Conservation (phyloP, 2,113 vertebrate species). For the Tympanuchus pallidicinctus region DNA sequence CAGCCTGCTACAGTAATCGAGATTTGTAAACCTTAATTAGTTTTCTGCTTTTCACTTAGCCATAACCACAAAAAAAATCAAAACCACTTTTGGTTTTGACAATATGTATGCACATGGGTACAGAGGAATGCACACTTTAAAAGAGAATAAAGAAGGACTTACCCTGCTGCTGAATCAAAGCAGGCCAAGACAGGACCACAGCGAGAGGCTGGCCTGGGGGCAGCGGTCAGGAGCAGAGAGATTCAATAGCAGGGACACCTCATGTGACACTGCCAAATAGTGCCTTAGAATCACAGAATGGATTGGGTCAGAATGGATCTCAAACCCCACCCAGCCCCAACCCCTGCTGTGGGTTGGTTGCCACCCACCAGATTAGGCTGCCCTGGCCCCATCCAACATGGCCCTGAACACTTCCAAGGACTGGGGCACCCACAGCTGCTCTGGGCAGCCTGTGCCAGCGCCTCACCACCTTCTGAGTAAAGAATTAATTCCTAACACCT, state of each 20-base stretch:
- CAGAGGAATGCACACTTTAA: not conserved
- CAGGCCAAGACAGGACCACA: accelerated
- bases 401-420: too few relatives aligned
- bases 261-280: not conserved
- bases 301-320: too few relatives aligned
- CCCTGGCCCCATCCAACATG: too few relatives aligned
- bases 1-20: not conserved
- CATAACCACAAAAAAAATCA: not conserved
- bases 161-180: accelerated
- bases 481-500: too few relatives aligned
- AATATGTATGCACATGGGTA: not conserved
- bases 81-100: accelerated
- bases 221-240: not conserved
- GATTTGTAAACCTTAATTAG: not conserved
- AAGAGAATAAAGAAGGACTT: not conserved
- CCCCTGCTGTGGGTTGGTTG: too few relatives aligned
- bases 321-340: too few relatives aligned
- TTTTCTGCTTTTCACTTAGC: not conserved
- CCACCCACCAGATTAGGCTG: too few relatives aligned
- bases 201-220: accelerated
- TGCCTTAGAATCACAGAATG: not conserved
- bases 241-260: not conserved
- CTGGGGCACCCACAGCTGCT: too few relatives aligned
- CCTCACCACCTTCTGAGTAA: too few relatives aligned
- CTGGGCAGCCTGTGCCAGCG: too few relatives aligned